Percentiles rank a stretch among this genome's conserved stretches.
These are phyloP conservation scores for Iselma pallidipennis DNA, from an alignment of 2,888 invertebrate genomes.

Conservation along the genomic window DNA sequence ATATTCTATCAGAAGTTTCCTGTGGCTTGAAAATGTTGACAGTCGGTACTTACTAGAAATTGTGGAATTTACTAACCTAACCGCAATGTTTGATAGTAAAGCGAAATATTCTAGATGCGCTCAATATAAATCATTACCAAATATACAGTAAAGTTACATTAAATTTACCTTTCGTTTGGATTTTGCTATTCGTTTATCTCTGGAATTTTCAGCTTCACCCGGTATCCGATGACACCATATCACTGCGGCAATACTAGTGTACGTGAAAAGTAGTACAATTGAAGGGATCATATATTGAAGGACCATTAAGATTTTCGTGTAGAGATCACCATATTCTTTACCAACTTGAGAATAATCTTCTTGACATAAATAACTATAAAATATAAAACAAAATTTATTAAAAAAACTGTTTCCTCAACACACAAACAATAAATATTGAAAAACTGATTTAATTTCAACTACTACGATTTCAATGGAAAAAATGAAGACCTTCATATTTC, in stretches of 20 bases:
- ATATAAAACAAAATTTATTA: neutral
- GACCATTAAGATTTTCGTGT: conserved; percentile 76
- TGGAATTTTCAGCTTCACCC: conserved; percentile 81
- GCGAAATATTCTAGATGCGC: too few relatives aligned
- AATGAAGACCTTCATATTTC: too few relatives aligned
- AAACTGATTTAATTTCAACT: too few relatives aligned
- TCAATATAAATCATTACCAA: too few relatives aligned
- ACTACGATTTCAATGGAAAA: too few relatives aligned
- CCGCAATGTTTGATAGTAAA: too few relatives aligned
- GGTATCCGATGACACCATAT: conserved; percentile 88
- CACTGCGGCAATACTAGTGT: conserved; percentile 81
- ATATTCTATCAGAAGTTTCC: conserved; percentile 11
- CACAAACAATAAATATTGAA: too few relatives aligned
- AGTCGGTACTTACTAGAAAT: neutral
- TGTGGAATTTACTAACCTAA: too few relatives aligned
- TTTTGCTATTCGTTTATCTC: conserved; percentile 81
- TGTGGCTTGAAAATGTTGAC: conserved; percentile 2
- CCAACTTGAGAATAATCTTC: conserved; percentile 69
- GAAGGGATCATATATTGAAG: conserved; percentile 86
- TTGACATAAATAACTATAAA: conserved; percentile 69
- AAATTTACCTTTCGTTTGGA: conserved; percentile 82
- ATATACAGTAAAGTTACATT: too few relatives aligned
- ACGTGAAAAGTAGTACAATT: conserved; percentile 79
- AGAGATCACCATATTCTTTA: conserved; percentile 67
- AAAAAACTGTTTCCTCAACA: too few relatives aligned